phyloP scores from a whole-genome alignment of 1,140 invertebrate species.

The Rhagoletis zephyria region DNA sequence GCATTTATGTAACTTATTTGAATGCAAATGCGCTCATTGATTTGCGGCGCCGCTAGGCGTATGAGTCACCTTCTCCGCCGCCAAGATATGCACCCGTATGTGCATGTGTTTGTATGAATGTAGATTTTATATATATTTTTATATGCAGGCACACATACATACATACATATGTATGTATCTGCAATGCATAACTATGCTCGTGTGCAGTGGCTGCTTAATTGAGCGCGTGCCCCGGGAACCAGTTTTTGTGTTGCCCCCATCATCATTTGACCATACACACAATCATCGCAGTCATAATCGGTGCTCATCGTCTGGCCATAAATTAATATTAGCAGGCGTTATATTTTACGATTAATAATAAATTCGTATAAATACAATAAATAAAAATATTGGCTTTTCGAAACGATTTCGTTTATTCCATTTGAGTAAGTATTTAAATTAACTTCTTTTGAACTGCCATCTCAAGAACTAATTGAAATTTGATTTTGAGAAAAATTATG shows the following conservation, averaged over 20 bases:
- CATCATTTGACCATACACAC: background rate
- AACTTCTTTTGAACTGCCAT: background rate
- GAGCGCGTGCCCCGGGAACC: constrained; percentile 9
- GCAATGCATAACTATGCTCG: background rate
- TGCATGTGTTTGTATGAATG: background rate
- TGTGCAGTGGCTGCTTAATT: constrained; percentile 14
- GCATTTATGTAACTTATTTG: too few relatives aligned
- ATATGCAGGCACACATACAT: background rate
- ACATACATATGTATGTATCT: background rate
- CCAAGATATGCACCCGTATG: background rate
- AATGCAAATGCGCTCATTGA: too few relatives aligned
- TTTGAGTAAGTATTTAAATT: background rate
- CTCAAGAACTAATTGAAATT: constrained; percentile 7
- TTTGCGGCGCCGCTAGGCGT: background rate
- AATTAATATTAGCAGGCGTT: constrained; percentile 16
- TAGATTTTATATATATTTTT: too few relatives aligned
- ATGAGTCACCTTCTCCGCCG: background rate
- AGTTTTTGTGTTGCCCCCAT: background rate
- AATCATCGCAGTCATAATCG: constrained; percentile 6
- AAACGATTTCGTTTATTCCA: constrained; percentile 24
- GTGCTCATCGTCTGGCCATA: background rate
- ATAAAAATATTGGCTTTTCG: background rate
- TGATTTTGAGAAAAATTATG: constrained; percentile 17
- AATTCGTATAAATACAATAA: constrained; percentile 3
- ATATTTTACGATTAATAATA: background rate